Evolutionary conservation across 2,797 vertebrate species (phyloP), one percentile per base, ranked within the genome.

Genomic region (Micromesistius poutassou): DNA sequence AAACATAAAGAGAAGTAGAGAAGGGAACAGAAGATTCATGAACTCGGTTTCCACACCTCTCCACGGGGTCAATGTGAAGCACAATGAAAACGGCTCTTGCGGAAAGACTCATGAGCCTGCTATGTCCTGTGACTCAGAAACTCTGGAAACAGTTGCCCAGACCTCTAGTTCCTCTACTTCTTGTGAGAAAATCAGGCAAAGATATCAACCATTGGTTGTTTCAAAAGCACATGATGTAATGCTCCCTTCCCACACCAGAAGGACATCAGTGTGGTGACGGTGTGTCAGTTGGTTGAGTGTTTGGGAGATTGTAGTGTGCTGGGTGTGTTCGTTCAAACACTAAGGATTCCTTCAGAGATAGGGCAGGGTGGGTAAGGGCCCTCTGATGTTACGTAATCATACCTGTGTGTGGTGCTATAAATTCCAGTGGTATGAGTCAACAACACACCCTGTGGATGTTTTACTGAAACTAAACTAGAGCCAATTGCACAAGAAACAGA

Each of bases 41-140:
- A 68, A 68, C 62, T 72, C 33, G 77, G 72, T 22, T 71, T 62
- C 71, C 2, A 8, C 55, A 38, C 25, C 16, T 71, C 40, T 82
- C 77, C 73, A 72, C 22, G 80, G 79, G 82, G 78, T 40, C 71
- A 79, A 30, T 82, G 77, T 83, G 77, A 83, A 81, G 83, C 78
- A 86, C 42, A 77, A 75, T 70, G 78, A 83, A 74, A 86, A 79
- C 46, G 81, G 86, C 78, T 14, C 83, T 79, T 1, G 31, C 83
- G 76, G 79, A 84, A 88, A 74, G 38, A 71, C 46, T 55, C 33
- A 13, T 72, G 74, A 62, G 78, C 72, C 13, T 30, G 5, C 30
- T 75, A 42, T 19, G 22, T 73, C 79, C 38, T 76, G 71, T 89
- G 82, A 88, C 78, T 88, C 70, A 68, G 62, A 68, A 19, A n/a